Evolutionary conservation across 2,888 invertebrate genomes (phyloP), one percentile per base, ranked within the genome.

Genomic region (Rhorus exstirpatorius): DNA sequence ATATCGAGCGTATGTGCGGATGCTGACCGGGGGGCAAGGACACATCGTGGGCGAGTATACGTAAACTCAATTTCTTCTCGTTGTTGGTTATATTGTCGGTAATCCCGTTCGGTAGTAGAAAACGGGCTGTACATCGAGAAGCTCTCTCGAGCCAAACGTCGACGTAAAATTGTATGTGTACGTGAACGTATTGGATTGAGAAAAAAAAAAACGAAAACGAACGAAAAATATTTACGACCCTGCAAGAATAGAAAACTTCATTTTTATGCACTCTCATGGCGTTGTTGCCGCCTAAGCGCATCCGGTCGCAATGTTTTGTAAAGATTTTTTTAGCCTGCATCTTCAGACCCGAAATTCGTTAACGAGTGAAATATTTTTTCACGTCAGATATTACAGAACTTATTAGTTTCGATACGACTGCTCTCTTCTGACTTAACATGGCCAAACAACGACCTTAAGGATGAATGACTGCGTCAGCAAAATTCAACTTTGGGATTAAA

Each of bases 191-290:
- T 46, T 21, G 41, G 10, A 31, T 31, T 31, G 51, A 46, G 8
- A 17, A 63, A 71, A 19, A 70, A 61, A 51, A 63, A 58, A 49
- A 58, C 44, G 17, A 55, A 76, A 65, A 72, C 41, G 67, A 77
- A 79, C 24, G 53, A 12, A 46, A 58, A 63, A 72, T 49, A 60
- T 67, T 77, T 74, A 78, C 63, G 81, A 74, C 12, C 49, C 58
- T 51, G 49, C 49, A 68, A 74, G 78, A 74, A 75, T 74, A 78
- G 78, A 82, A 78, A 78, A 82, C 78, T 17, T 31, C 74, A 24
- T 35, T 14, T 24, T n/a, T 14, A n/a, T 49, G 49, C 8, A 17
- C 70, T 44, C 44, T 46, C 68, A 38, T 44, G 26, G 21, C 70
- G 55, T 26, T 63, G 19, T 65, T 63, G 24, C n/a, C 74, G 38